Base-by-base conservation (phyloP, 2,888 invertebrate genomes). In the Himalopsyche anomala region DNA sequence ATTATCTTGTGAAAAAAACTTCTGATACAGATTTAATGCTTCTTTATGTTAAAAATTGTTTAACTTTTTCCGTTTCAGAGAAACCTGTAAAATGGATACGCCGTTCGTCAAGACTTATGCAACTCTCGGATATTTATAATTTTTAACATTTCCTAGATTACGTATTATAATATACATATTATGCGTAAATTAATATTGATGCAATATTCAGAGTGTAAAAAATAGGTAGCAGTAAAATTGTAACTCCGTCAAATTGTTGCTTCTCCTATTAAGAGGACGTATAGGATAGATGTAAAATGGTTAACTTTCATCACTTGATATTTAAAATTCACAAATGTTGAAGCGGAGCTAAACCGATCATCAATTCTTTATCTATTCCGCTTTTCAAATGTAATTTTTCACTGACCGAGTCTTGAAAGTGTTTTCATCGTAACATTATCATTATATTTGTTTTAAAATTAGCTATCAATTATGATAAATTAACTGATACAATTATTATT, bases 31-130 rank as follows among this genome's bases (percentile, higher is more conserved):
- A 15, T 15, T 15, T 51, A 15, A 15, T 15, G 9, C 3, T 51
- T 51, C 15, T 42, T 42, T 42, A 42, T 51, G 15, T 51, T 51
- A 51, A 15, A 51, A 51, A 51, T 51, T 51, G 15, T 81, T 81
- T 1, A 54, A 4, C 28, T 89, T 90, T 91, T 91, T 92, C 91
- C 91, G 93, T 95, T 94, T 90, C 95, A 97, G 97, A 94, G 97
- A 96, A 92, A 95, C 95, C 92, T 96, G 96, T 94, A 96, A 96
- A 92, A 96, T 96, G 93, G 97, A 97, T 92, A 95, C 96, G 92
- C 96, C 97, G 91, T 98, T 97, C 94, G 97, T 97, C 93, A 98
- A 98, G 95, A 98, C 97, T 91, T 98, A 98, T 92, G 97, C 97
- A 92, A 98, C 97, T 90, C 95, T 98, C 92, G 98, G 98, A 92